Percentiles rank a stretch among this genome's conserved stretches.
Evolutionary conservation across 2,113 vertebrate species (phyloP).

Genomic region (Scomber japonicus): DNA sequence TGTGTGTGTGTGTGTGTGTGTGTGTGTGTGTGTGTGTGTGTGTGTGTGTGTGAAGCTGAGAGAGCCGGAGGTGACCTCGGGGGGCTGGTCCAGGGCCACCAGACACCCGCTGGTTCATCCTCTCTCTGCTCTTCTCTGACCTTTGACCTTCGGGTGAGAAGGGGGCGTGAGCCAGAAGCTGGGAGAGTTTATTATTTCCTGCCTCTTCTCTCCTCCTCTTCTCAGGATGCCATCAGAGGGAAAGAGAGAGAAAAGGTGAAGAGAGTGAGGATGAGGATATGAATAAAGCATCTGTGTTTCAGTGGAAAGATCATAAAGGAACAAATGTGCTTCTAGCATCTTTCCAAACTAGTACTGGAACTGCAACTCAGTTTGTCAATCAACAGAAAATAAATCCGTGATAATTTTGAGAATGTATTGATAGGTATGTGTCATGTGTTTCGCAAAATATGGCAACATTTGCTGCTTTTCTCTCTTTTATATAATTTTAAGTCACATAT

Average conservation of each 20-base stretch:
- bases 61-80: conserved; percentile 61
- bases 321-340: background rate
- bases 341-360: background rate
- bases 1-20: background rate
- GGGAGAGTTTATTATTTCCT: conserved; percentile 97
- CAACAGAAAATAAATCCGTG: too few species aligned
- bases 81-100: conserved; percentile 63
- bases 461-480: background rate
- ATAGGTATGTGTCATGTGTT: too few species aligned
- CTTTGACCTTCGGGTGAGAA: conserved; percentile 89
- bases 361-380: too few species aligned
- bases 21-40: conserved; percentile 12
- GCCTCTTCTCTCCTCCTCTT: conserved; percentile 86
- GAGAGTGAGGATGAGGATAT: conserved; percentile 16
- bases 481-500: background rate
- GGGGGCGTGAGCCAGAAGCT: conserved; percentile 87
- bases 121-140: conserved; percentile 83
- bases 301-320: conserved; percentile 9
- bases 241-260: conserved; percentile 27
- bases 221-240: conserved; percentile 38
- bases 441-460: background rate
- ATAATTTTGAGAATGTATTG: too few species aligned
- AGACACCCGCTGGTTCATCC: conserved; percentile 78
- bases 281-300: conserved; percentile 36
- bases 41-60: conserved; percentile 17